phyloP scores from a whole-genome alignment of 2,113 vertebrate genomes.

The Aspiorhynchus laticeps region DNA sequence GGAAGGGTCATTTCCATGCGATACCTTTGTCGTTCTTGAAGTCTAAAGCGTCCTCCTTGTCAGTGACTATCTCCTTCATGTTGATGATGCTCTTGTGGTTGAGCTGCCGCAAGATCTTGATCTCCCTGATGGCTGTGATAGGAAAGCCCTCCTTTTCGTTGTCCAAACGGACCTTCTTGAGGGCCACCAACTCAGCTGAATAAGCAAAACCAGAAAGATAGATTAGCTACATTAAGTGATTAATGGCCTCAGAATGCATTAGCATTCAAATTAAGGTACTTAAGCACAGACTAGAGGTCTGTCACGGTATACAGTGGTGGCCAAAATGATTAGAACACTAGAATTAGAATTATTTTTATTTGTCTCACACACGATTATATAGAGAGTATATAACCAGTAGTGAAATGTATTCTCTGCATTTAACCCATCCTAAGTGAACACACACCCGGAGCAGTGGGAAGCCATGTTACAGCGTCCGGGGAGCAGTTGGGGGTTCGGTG shows the following conservation, averaged over 20 bases:
- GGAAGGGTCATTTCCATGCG: fast-evolving
- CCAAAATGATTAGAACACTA: no score
- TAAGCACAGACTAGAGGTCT: not conserved
- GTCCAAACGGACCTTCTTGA: slow-evolving; percentile 97
- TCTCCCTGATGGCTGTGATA: slow-evolving; percentile 97
- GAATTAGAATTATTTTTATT: no score
- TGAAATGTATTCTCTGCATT: no score
- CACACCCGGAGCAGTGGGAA: no score
- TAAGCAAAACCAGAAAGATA: not conserved
- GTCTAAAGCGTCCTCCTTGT: slow-evolving; percentile 98
- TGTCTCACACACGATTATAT: no score
- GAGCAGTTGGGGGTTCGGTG: no score
- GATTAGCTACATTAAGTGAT: not conserved
- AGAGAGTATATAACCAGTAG: no score
- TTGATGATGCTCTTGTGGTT: slow-evolving; percentile 97
- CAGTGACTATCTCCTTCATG: slow-evolving; percentile 99
- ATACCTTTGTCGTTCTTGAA: slow-evolving; percentile 99
- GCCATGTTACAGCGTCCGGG: no score
- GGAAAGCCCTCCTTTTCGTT: slow-evolving; percentile 98
- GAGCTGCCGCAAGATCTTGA: slow-evolving; percentile 97
- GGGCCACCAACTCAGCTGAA: slow-evolving; percentile 91
- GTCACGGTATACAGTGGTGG: no score
- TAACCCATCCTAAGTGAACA: no score
- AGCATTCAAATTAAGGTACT: not conserved
- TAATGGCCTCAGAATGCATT: not conserved